A percentile compares a stretch with the other conserved stretches of the same genome.
These are phyloP conservation scores for Phataginus tetradactyla DNA, from an alignment of 2,797 vertebrate species.

Conservation along the genomic window DNA sequence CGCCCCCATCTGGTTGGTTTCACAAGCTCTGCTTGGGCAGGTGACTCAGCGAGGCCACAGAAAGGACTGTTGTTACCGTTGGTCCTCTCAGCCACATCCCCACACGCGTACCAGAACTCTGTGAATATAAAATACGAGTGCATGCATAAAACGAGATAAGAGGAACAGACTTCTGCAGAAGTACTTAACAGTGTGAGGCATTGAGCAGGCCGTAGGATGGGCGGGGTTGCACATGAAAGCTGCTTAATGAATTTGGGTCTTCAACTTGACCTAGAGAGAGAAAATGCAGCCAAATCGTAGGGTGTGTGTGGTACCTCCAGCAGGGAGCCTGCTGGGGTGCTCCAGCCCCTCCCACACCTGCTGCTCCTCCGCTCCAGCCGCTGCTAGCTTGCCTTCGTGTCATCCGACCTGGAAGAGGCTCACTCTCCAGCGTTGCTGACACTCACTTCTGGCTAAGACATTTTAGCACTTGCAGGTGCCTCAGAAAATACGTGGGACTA, in stretches of 20 bases:
- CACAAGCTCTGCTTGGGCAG: not conserved
- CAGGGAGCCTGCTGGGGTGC: rapidly evolving
- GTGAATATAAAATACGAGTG: not conserved
- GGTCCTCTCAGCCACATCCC: not conserved
- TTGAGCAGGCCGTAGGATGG: not conserved
- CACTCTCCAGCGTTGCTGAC: no score
- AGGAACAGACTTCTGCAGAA: not conserved
- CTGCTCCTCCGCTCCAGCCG: no score
- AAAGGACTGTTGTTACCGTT: not conserved
- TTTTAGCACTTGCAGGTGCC: not conserved
- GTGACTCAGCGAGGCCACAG: not conserved
- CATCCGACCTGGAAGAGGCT: not conserved
- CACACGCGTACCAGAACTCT: not conserved
- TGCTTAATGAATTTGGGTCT: not conserved
- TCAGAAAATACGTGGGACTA: not conserved
- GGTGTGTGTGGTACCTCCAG: rapidly evolving
- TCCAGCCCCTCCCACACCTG: no score
- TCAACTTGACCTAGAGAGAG: no score
- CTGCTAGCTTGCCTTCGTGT: no score
- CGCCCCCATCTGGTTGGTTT: not conserved
- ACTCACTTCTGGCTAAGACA: no score
- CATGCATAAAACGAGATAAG: constrained; percentile 11
- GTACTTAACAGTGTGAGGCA: not conserved
- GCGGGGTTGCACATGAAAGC: not conserved
- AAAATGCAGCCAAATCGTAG: rapidly evolving